phyloP scores from a whole-genome alignment of 2,797 vertebrate genomes.

The Pipistrellus kuhlii region DNA sequence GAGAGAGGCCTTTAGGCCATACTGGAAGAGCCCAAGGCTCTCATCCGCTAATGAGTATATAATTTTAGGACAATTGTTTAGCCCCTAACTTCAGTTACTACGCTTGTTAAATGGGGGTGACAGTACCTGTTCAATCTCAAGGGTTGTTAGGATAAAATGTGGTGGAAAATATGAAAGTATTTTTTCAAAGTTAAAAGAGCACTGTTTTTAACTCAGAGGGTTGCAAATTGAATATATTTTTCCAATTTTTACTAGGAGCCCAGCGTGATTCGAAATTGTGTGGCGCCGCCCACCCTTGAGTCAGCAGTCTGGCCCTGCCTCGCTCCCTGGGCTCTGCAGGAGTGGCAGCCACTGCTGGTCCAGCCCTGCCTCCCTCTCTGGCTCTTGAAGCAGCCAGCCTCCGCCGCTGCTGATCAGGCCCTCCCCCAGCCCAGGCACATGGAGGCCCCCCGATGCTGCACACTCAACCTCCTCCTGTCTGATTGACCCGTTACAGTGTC shows the following conservation, averaged over 20 bases:
- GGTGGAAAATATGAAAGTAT: background rate
- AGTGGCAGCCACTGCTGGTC: too few relatives aligned
- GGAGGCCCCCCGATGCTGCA: too few relatives aligned
- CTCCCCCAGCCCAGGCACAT: too few relatives aligned
- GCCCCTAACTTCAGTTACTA: background rate
- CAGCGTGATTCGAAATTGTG: too few relatives aligned
- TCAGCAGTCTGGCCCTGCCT: too few relatives aligned
- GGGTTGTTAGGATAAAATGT: slow-evolving; percentile 23
- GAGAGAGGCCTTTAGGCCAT: background rate
- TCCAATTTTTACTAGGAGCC: background rate
- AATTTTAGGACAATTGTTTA: slow-evolving; percentile 4
- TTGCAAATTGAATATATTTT: background rate
- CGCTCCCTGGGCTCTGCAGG: too few relatives aligned
- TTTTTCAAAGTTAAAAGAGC: slow-evolving; percentile 59
- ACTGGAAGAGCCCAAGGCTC: background rate
- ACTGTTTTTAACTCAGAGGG: background rate
- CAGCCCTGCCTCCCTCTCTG: too few relatives aligned
- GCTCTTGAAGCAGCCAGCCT: too few relatives aligned
- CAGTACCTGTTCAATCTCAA: background rate
- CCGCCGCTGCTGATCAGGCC: too few relatives aligned
- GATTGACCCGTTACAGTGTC: too few relatives aligned
- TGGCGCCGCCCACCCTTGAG: too few relatives aligned
- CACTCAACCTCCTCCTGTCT: too few relatives aligned
- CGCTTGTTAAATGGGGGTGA: background rate
- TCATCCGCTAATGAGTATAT: slow-evolving; percentile 17